Base-by-base conservation (phyloP, 1,140 invertebrate genomes). In the Bombus sibiricus region DNA sequence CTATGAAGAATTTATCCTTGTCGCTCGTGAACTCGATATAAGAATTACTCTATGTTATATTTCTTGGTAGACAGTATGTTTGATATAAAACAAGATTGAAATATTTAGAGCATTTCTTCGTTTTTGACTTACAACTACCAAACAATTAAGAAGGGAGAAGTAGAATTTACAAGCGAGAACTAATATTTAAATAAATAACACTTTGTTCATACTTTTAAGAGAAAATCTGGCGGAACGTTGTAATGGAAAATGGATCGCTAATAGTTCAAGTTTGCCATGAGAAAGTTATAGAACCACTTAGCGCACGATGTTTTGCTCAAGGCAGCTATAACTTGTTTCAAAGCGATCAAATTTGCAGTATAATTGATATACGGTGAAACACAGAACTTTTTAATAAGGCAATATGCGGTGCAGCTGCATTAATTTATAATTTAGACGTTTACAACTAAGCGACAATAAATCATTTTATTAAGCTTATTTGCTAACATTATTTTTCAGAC, bases 291-390 rank as follows among this genome's bases (percentile, higher is more conserved):
- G 22, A 57, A 57, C 74, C 34, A 76, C 13, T 37, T 76, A 37
- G n/a, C 74, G 5, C 12, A 5, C 34, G 32, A 37, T 57, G 43
- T 69, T 47, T 37, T 39, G 78, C 25, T 53, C 43, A 69, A 69
- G 32, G 13, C 15, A 53, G 34, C 25, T n/a, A 53, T 37, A 80
- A 80, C 41, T 80, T 25, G 9, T 15, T 53, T 4, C 64, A 53
- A 37, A 18, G 78, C 41, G 64, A 69, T 80, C 64, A 53, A 68
- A 37, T 53, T 80, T 39, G 13, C 32, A 39, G 8, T 68, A 32
- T 68, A 80, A 69, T 80, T 80, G 78, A 80, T 69, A 69, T 69
- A 80, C 78, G 32, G 53, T 47, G 78, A n/a, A 69, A 80, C 15
- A 8, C 41, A 15, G 10, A 53, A 80, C 34, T 80, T 69, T 80